These are phyloP conservation scores for Ectropis crepuscularia DNA, from an alignment of 2,888 invertebrate species.

Conservation along the genomic window DNA sequence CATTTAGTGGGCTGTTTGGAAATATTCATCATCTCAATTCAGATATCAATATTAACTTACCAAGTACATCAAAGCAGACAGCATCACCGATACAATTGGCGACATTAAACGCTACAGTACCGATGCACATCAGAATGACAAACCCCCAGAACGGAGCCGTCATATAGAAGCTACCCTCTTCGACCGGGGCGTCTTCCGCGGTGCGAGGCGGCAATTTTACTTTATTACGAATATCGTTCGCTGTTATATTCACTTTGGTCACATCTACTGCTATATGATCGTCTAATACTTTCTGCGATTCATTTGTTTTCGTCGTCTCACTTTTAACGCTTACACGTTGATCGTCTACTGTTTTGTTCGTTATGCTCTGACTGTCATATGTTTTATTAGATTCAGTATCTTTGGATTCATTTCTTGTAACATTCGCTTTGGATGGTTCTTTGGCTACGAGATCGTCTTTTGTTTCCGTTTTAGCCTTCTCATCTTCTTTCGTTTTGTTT, in stretches of 20 bases:
- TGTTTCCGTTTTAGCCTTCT: neutral
- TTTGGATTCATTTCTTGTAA: neutral
- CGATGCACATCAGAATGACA: conserved; percentile 88
- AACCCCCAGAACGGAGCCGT: conserved; percentile 90
- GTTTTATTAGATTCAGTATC: neutral
- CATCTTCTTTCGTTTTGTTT: neutral
- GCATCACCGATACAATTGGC: conserved; percentile 95
- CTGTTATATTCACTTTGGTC: conserved; percentile 13
- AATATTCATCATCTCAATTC: too few relatives aligned
- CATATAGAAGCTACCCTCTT: conserved; percentile 77
- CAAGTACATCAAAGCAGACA: conserved; percentile 94
- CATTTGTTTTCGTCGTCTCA: neutral
- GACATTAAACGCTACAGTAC: conserved; percentile 93
- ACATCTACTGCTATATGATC: conserved; percentile 27
- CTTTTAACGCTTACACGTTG: neutral
- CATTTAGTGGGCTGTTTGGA: too few relatives aligned
- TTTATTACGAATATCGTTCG: conserved; percentile 23
- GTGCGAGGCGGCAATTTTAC: conserved; percentile 26
- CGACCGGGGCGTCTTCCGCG: conserved; percentile 20
- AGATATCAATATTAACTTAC: conserved; percentile 75
- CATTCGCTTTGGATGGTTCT: too few relatives aligned
- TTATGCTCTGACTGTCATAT: neutral
- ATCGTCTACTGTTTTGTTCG: conserved; percentile 1
- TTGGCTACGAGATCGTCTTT: too few relatives aligned
- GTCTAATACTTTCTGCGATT: neutral